These are phyloP conservation scores for Serrognathus titanus DNA, from an alignment of 2,888 invertebrate species.

Conservation along the genomic window DNA sequence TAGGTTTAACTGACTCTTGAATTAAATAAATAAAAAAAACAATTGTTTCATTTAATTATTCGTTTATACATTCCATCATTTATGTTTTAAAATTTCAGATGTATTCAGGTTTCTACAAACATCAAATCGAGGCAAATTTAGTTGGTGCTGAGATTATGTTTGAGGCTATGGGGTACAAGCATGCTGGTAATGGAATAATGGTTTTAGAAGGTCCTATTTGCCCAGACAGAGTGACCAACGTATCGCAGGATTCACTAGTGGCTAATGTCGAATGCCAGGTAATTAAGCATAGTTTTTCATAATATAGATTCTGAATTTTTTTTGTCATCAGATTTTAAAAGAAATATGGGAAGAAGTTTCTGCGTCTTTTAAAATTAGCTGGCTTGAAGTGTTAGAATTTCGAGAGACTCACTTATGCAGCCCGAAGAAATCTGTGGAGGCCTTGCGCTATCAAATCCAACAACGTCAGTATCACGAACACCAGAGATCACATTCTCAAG, in stretches of 20 bases:
- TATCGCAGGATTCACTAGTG: constrained; percentile 79
- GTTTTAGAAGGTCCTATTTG: constrained; percentile 73
- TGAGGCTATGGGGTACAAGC: constrained; percentile 78
- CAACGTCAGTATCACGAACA: constrained; percentile 47
- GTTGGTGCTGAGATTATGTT: constrained; percentile 74
- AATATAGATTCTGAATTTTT: neutral
- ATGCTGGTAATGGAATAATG: constrained; percentile 56
- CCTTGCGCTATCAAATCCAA: constrained; percentile 49
- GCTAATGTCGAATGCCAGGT: constrained; percentile 88
- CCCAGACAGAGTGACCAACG: constrained; percentile 74
- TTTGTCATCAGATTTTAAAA: constrained; percentile 62
- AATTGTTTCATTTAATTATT: constrained; percentile 1
- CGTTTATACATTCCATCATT: neutral
- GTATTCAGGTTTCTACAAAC: constrained; percentile 85
- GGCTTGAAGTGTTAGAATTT: constrained; percentile 67
- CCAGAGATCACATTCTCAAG: constrained; percentile 24
- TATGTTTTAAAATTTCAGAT: constrained; percentile 54
- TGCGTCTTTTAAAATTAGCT: constrained; percentile 53
- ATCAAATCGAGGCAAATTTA: constrained; percentile 79
- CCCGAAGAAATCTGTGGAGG: constrained; percentile 53
- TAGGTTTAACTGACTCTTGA: no score
- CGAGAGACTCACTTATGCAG: constrained; percentile 56
- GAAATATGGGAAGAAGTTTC: constrained; percentile 72
- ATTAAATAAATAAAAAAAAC: neutral
- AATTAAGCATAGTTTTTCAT: constrained; percentile 16